phyloP scores from a whole-genome alignment of 92 coral and sea anemone species.

The Chrysogorgia sp. region DNA sequence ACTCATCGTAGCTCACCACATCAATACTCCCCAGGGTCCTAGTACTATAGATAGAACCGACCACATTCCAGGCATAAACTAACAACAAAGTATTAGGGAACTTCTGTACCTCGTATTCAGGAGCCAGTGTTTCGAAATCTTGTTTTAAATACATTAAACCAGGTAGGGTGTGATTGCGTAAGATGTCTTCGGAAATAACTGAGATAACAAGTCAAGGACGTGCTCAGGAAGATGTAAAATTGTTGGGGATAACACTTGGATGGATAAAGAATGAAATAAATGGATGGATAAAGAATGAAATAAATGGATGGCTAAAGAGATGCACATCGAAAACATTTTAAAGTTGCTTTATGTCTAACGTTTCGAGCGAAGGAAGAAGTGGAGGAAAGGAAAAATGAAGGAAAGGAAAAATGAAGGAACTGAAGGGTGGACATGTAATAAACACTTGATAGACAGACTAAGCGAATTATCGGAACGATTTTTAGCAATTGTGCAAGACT shows the following conservation, averaged over 20 bases:
- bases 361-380: not conserved
- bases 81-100: too few species aligned
- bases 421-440: not conserved
- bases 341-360: not conserved
- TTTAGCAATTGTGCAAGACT: too few species aligned
- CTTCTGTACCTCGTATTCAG: slow-evolving; percentile 73
- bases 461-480: not conserved
- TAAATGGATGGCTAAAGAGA: not conserved
- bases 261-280: not conserved
- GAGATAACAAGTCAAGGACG: slow-evolving; percentile 24
- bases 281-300: not conserved
- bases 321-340: not conserved
- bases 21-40: too few species aligned
- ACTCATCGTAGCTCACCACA: too few species aligned
- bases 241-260: not conserved
- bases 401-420: too few species aligned
- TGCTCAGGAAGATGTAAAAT: slow-evolving; percentile 22
- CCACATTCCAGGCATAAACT: not conserved
- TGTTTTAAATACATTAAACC: slow-evolving; percentile 88
- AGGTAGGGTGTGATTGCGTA: slow-evolving; percentile 84
- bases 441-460: not conserved
- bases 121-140: slow-evolving; percentile 82
- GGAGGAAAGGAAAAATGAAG: not conserved
- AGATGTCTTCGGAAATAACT: slow-evolving; percentile 83
- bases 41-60: too few species aligned